Conservation (phyloP, 2,888 invertebrate species). For the Lacanobia oleracea region DNA sequence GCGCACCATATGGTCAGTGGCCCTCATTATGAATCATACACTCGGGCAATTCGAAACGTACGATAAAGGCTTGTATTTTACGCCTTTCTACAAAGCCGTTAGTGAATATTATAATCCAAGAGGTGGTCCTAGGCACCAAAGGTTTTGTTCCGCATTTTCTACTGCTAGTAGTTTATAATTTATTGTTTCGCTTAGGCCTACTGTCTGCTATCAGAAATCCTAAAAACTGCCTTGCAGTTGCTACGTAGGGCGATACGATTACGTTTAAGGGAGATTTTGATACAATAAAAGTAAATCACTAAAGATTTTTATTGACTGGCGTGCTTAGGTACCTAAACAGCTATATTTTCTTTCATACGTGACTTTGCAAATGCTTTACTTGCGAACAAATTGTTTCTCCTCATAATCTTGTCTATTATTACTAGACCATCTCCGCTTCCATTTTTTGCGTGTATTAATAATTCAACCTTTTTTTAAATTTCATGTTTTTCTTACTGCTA, state of each 20-base stretch:
- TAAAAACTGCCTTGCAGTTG: too few species aligned
- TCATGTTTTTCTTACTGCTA: slow-evolving; percentile 64
- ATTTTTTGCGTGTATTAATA: slow-evolving; percentile 46
- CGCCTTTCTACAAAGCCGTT: slow-evolving; percentile 21
- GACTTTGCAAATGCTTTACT: neutral
- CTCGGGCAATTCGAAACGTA: slow-evolving; percentile 30
- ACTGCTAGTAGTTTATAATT: neutral
- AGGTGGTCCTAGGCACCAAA: neutral
- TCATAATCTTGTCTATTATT: slow-evolving; percentile 23
- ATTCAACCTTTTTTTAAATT: slow-evolving; percentile 59
- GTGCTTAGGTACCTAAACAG: too few species aligned
- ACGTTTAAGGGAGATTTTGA: neutral
- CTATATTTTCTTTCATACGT: neutral
- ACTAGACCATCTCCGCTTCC: slow-evolving; percentile 33
- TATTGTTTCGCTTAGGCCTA: too few species aligned
- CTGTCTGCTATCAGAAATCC: too few species aligned
- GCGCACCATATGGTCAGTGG: slow-evolving; percentile 80
- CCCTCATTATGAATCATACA: slow-evolving; percentile 69
- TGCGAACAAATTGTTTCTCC: slow-evolving; percentile 8
- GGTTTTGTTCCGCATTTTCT: neutral
- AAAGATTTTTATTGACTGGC: too few species aligned
- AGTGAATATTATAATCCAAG: neutral
- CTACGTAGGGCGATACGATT: neutral
- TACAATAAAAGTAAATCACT: neutral
- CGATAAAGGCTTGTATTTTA: slow-evolving; percentile 12